Base-by-base conservation (phyloP, 1,140 invertebrate genomes). In the Laodelphax striatellus region DNA sequence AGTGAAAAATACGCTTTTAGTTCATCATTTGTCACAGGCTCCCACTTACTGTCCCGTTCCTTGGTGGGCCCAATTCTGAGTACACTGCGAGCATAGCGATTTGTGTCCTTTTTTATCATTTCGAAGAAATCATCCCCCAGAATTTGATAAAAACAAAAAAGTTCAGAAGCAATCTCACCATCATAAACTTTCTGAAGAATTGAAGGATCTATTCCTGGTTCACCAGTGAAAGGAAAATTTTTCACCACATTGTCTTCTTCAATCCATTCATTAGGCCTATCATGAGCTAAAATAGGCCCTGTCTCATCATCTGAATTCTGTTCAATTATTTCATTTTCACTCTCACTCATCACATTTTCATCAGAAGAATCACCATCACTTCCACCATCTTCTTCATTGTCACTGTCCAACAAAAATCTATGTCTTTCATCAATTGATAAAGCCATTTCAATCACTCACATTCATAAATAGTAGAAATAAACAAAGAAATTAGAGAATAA, bases 61-160 rank as follows among this genome's bases (percentile, higher is more conserved):
- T n/a, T 14, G 43, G 43, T 44, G 14, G 43, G 43, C 43, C 3
- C 43, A n/a, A 44, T 44, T 14, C 17, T 44, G 14, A 44, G 14
- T 44, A 14, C 5, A 14, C 14, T 44, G 43, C 17, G 9, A n/a
- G 14, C 17, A 44, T n/a, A 44, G 43, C 43, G 17, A 52, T 59
- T 62, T 17, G 19, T 46, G 53, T 62, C 57, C 38, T 43, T 43
- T 21, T 41, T 28, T 55, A 44, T 44, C 14, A 44, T 44, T 44
- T 44, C 9, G 43, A n/a, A 44, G 14, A 44, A 44, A 19, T 44
- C 43, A 44, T 44, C 43, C 14, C 2, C 14, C 43, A 44, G 17
- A 44, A 44, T 44, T 44, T 44, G 14, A 19, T 44, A n/a, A n/a
- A 44, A 19, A 44, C 14, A 44, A n/a, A 19, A 44, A n/a, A 44